phyloP scores from a whole-genome alignment of 2,888 invertebrate species.

The Metopia argyrocephala region DNA sequence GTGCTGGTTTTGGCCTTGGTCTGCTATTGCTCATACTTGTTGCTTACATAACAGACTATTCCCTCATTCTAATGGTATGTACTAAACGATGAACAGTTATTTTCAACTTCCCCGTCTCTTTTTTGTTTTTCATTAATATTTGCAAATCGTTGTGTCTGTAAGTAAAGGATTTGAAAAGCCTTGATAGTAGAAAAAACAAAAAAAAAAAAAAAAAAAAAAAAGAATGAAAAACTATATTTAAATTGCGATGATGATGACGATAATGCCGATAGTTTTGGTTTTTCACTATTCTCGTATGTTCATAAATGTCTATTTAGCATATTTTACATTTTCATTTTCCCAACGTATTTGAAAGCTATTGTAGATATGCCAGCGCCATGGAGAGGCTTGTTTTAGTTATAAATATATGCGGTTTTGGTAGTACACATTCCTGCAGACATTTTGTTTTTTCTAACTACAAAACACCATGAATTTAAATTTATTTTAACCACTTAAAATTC shows the following conservation, averaged over 20 bases:
- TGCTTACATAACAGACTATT: constrained; percentile 89
- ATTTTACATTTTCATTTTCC: not conserved
- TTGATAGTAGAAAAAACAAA: constrained; percentile 13
- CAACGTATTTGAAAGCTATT: not conserved
- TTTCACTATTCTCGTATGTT: too few species aligned
- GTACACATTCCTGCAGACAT: constrained; percentile 2
- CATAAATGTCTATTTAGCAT: constrained; percentile 18
- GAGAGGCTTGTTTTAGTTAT: not conserved
- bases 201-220: not conserved
- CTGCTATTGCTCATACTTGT: constrained; percentile 84
- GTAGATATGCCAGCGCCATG: not conserved
- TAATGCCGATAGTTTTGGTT: constrained; percentile 7
- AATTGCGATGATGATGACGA: constrained; percentile 27
- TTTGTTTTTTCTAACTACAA: too few species aligned
- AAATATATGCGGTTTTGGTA: not conserved
- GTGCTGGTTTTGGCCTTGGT: constrained; percentile 89
- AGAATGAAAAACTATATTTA: constrained; percentile 8
- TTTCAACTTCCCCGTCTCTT: not conserved
- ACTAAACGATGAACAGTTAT: constrained; percentile 64
- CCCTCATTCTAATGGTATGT: constrained; percentile 87
- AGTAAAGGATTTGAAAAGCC: not conserved
- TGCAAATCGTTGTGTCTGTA: constrained; percentile 1
- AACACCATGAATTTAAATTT: too few species aligned
- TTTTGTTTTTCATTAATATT: constrained; percentile 1
- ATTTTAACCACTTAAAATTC: too few species aligned